Evolutionary conservation across 2,888 invertebrate genomes (phyloP), one percentile per base, ranked within the genome.

Genomic region (Lasioglossum malachurum): DNA sequence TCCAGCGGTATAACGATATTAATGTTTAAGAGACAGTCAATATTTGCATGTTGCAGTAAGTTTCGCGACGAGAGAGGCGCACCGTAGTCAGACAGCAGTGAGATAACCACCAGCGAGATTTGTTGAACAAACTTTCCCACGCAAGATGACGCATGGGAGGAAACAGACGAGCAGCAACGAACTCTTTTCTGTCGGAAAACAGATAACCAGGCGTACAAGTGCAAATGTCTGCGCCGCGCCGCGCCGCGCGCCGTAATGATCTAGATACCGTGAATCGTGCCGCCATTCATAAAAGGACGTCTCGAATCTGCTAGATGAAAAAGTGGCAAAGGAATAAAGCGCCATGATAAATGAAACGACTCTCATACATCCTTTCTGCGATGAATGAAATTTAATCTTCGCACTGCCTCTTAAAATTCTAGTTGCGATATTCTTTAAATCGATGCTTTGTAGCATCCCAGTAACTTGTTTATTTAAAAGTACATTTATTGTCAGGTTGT

Each of bases 111-210:
- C 44, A 41, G n/a, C 57, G 76, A 85, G 86, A 87, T 87, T 87
- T 87, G 79, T 83, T 86, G 83, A 83, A 86, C 86, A 87, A 86
- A 87, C 79, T 88, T 90, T 90, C 87, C 84, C 86, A 90, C 84
- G 88, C 90, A 90, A 81, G 82, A 85, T 90, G 84, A 89, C 86
- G 78, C 89, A 88, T 72, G 80, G 82, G 85, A 90, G 86, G 88
- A 87, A 89, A 72, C 83, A 77, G 82, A 69, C 72, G 80, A 80
- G 73, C 86, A 75, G 86, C 88, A 75, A 88, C 73, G 79, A 89
- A 87, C 84, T 86, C 84, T 84, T 83, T 82, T 74, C 41, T 57
- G 75, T 76, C 80, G 78, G 79, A 75, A 75, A 76, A 67, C 57
- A 90, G 85, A 90, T 88, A 88, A 86, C 79, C 64, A 44, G 38